These are phyloP conservation scores for Artibeus jamaicensis DNA, from an alignment of 2,797 vertebrate genomes.

Conservation along the genomic window DNA sequence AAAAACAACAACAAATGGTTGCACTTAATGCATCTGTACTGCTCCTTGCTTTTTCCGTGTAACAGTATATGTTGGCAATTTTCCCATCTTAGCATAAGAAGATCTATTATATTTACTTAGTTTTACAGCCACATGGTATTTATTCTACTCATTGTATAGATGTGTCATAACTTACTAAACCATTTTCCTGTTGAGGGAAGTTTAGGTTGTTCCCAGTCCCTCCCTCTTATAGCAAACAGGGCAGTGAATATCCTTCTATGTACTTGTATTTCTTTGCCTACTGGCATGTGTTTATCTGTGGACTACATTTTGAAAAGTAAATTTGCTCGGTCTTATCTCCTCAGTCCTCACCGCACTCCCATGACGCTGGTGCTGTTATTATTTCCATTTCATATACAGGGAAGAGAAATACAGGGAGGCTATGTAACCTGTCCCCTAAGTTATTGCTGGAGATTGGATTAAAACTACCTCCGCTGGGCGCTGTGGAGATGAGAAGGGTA, in stretches of 20 bases:
- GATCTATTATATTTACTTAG: background rate
- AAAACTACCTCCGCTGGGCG: background rate
- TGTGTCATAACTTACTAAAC: background rate
- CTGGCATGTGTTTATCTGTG: background rate
- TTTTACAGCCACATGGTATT: background rate
- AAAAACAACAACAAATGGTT: background rate
- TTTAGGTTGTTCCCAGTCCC: background rate
- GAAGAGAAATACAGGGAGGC: background rate
- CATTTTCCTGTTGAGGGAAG: background rate
- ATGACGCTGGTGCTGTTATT: background rate
- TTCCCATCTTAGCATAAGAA: slow-evolving; percentile 5
- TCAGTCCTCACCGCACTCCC: background rate
- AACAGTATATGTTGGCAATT: background rate
- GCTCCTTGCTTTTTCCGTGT: background rate
- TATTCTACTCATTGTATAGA: background rate
- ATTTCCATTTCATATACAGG: background rate
- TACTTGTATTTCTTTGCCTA: background rate
- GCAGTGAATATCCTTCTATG: background rate
- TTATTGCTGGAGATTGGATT: background rate
- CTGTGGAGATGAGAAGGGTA: background rate
- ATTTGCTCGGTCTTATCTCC: slow-evolving; percentile 18
- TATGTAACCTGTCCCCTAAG: background rate
- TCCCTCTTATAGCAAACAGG: background rate
- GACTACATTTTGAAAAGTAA: slow-evolving; percentile 10
- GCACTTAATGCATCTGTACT: background rate